Evolutionary conservation across 2,113 vertebrate species (phyloP).

Genomic region (Todiramphus chloris): DNA sequence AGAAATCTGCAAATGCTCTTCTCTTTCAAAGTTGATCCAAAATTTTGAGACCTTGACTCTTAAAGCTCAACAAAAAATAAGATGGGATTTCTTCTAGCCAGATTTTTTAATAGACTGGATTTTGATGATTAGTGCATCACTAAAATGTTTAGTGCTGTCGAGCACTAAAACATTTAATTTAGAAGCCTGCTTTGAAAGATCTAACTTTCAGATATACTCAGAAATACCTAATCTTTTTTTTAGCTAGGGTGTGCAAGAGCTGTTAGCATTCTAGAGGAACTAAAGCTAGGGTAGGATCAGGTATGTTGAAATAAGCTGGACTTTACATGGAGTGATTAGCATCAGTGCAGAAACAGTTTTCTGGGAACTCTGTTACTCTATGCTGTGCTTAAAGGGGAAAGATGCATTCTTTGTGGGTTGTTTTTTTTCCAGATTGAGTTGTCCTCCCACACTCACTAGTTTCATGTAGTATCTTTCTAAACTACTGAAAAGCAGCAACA

Average conservation of each 20-base stretch:
- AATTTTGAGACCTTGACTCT: neutral
- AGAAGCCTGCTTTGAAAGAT: neutral
- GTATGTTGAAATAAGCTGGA: neutral
- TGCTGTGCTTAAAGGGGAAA: neutral
- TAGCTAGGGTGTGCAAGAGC: neutral
- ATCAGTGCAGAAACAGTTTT: neutral
- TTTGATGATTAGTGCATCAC: neutral
- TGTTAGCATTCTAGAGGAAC: neutral
- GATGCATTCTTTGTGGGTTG: neutral
- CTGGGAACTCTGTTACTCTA: neutral
- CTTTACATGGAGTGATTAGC: neutral
- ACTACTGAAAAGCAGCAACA: neutral
- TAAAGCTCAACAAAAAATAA: neutral
- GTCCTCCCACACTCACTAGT: neutral
- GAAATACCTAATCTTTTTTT: neutral
- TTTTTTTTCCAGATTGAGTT: neutral
- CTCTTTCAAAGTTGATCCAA: neutral
- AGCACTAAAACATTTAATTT: neutral
- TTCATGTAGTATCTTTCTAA: neutral
- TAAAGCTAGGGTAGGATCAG: neutral
- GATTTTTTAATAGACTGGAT: neutral
- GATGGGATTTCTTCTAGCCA: neutral
- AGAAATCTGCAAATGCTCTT: neutral
- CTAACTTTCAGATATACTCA: neutral
- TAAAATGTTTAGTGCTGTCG: neutral